A percentile compares a stretch with the other conserved stretches of the same genome.
Evolutionary conservation across 2,113 vertebrate species (phyloP).

Genomic region (Ovibos moschatus): DNA sequence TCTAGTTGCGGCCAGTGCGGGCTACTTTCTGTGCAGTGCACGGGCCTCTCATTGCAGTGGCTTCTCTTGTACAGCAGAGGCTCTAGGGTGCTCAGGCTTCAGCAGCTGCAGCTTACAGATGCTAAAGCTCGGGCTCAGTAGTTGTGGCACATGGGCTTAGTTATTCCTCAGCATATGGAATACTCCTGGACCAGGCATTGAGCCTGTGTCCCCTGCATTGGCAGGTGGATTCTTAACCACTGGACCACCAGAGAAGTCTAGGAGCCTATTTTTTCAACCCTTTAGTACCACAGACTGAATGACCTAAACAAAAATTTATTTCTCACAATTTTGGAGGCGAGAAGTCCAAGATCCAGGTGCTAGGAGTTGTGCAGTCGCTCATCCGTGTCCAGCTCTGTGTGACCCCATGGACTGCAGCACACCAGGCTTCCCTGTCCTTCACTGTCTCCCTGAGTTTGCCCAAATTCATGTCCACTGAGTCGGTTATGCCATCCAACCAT

Average conservation of each 20-base stretch:
- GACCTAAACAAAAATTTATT: background rate
- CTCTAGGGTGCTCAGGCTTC: background rate
- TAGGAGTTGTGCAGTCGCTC: background rate
- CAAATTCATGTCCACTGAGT: background rate
- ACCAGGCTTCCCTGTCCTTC: background rate
- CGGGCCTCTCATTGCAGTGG: fast-evolving
- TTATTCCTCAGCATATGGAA: background rate
- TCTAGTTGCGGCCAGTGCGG: background rate
- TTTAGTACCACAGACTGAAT: background rate
- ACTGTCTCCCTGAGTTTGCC: background rate
- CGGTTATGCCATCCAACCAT: background rate
- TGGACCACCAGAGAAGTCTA: background rate
- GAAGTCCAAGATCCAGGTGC: background rate
- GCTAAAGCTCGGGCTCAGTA: background rate
- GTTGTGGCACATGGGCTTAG: background rate
- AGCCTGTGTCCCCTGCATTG: background rate
- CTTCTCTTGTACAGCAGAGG: background rate
- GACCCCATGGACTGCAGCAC: background rate
- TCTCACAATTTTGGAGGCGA: background rate
- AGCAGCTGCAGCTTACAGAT: background rate
- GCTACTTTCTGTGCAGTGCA: background rate
- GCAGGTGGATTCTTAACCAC: background rate
- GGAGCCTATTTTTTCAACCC: background rate
- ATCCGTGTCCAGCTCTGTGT: background rate
- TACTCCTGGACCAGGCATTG: background rate